Conservation (phyloP, 2,888 invertebrate genomes). For the Stramonita haemastoma region DNA sequence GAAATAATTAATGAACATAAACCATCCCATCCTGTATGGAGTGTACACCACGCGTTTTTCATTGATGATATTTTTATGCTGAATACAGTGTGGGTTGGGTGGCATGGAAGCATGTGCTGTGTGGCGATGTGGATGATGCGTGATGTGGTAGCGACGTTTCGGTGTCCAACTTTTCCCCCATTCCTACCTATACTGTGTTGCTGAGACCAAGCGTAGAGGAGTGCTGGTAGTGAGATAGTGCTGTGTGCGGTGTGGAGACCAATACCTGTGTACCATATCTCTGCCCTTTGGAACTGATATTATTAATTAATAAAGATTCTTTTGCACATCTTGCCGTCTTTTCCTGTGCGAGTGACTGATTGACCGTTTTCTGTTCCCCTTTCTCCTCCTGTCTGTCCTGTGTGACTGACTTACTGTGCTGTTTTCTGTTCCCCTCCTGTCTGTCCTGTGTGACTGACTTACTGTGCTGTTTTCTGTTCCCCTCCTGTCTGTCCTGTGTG, state of each 20-base stretch:
- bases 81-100: too few relatives aligned
- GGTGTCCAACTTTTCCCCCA: background rate
- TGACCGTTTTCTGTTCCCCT: background rate
- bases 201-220: slow-evolving; percentile 19
- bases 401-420: background rate
- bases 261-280: slow-evolving; percentile 21
- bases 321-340: slow-evolving; percentile 28
- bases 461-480: background rate
- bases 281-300: slow-evolving; percentile 33
- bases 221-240: slow-evolving; percentile 5
- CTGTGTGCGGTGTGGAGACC: slow-evolving; percentile 3
- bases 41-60: background rate
- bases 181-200: slow-evolving; percentile 9
- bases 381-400: background rate
- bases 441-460: background rate
- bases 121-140: background rate
- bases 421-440: background rate
- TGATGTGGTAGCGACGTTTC: background rate
- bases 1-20: background rate
- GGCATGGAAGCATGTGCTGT: background rate
- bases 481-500: background rate
- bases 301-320: slow-evolving; percentile 36
- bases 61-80: background rate
- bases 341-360: background rate
- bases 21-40: background rate